phyloP scores from a whole-genome alignment of 2,888 invertebrate species.

The Atrina japonica region DNA sequence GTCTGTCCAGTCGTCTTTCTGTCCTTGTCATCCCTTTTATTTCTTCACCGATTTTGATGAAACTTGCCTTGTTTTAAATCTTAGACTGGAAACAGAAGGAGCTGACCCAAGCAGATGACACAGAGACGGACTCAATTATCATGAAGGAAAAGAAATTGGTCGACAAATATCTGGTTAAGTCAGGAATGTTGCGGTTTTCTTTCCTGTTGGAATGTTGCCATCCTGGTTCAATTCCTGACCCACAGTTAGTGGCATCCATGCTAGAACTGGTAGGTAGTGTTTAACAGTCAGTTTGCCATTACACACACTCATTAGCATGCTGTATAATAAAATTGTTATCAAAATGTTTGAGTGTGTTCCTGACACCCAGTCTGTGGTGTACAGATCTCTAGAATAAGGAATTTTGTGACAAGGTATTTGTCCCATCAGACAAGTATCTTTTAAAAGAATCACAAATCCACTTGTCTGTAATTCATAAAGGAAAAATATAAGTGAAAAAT shows the following conservation, averaged over 20 bases:
- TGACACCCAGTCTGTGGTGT: background rate
- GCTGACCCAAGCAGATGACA: constrained; percentile 51
- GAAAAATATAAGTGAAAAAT: too few species aligned
- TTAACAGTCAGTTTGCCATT: background rate
- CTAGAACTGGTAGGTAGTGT: constrained; percentile 90
- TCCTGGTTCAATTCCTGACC: constrained; percentile 97
- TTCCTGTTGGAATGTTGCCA: constrained; percentile 97
- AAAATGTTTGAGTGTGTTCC: background rate
- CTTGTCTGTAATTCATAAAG: too few species aligned
- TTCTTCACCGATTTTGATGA: too few species aligned
- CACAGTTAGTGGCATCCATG: constrained; percentile 95
- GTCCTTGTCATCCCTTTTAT: too few species aligned
- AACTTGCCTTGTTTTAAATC: background rate
- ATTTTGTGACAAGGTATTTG: constrained; percentile 2
- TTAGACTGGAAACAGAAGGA: constrained; percentile 54
- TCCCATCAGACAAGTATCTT: too few species aligned
- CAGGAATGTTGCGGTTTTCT: constrained; percentile 94
- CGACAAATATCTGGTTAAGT: constrained; percentile 86
- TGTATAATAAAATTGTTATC: background rate
- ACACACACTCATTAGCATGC: background rate
- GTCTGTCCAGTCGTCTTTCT: too few species aligned
- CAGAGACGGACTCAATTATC: constrained; percentile 86
- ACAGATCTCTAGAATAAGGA: background rate
- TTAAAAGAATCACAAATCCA: too few species aligned
- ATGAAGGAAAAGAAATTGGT: constrained; percentile 93